A percentile compares a stretch with the other conserved stretches of the same genome.
Evolutionary conservation across 53 echinoderm and acorn worm species (phyloP).

Genomic region (Mesocentrotus franciscanus): DNA sequence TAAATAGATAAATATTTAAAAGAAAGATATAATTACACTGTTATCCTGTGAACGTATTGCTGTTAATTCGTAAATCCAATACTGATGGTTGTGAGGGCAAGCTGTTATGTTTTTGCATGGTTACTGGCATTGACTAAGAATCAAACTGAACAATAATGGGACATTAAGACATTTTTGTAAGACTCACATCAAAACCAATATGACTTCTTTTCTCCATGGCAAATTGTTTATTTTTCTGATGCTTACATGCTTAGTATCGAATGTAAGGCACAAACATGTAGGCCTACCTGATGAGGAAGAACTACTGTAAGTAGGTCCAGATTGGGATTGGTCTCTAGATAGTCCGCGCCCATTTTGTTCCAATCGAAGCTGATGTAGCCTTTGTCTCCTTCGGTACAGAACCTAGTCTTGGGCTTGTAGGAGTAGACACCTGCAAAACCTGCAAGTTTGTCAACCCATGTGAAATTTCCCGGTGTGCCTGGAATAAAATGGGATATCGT

Average conservation of each 20-base stretch:
- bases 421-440: slow-evolving; percentile 80
- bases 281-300: slow-evolving; percentile 83
- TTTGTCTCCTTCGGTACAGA: slow-evolving; percentile 73
- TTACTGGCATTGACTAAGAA: not conserved
- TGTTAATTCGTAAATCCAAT: too few relatives aligned
- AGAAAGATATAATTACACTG: too few relatives aligned
- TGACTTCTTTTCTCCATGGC: too few relatives aligned
- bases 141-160: too few relatives aligned
- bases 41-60: too few relatives aligned
- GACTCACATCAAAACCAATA: too few relatives aligned
- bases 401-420: slow-evolving; percentile 87
- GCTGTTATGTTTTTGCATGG: not conserved
- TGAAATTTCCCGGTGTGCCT: slow-evolving; percentile 71
- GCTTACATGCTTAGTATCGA: too few relatives aligned
- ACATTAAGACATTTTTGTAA: too few relatives aligned
- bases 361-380: slow-evolving; percentile 93
- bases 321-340: slow-evolving; percentile 72
- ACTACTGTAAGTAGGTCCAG: slow-evolving; percentile 75
- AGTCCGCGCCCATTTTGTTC: slow-evolving; percentile 81
- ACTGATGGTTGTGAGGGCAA: too few relatives aligned
- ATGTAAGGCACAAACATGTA: not conserved
- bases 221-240: too few relatives aligned
- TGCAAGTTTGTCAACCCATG: slow-evolving; percentile 50
- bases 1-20: too few relatives aligned
- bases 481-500: not conserved